Conservation (phyloP, 2,113 vertebrate species). For the Alouatta palliata region DNA sequence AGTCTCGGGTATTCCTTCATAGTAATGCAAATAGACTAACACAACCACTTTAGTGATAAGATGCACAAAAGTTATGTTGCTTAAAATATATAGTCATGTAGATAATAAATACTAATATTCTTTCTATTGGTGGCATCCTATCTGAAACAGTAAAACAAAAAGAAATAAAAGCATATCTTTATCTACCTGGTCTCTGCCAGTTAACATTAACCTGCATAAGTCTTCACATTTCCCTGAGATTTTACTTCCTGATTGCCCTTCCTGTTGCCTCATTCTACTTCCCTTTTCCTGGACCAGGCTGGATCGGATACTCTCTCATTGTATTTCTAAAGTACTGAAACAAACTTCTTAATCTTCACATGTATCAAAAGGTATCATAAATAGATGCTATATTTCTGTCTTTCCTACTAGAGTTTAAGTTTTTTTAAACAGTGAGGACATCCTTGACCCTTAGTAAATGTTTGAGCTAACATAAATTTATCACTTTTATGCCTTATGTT, state of each 20-base stretch:
- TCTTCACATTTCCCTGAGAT: background rate
- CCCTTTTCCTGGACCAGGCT: background rate
- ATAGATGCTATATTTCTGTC: background rate
- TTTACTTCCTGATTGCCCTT: conserved; percentile 24
- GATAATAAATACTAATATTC: background rate
- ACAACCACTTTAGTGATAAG: background rate
- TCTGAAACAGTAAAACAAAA: conserved; percentile 29
- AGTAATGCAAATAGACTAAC: background rate
- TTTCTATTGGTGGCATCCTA: background rate
- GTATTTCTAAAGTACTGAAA: background rate
- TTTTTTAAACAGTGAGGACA: background rate
- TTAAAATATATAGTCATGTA: background rate
- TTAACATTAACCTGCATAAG: background rate
- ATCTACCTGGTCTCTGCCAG: background rate
- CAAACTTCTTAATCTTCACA: conserved; percentile 16
- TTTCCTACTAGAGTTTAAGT: background rate
- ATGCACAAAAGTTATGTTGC: background rate
- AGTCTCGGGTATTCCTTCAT: too few species aligned
- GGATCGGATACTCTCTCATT: background rate
- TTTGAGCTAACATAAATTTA: background rate
- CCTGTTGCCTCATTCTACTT: background rate
- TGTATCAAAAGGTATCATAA: background rate
- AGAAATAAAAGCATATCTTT: background rate
- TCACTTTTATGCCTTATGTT: background rate
- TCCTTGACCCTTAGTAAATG: background rate